A percentile compares a stretch with the other conserved stretches of the same genome.
Evolutionary conservation across 1,140 invertebrate species (phyloP).

Genomic region (Bombus waltoni): DNA sequence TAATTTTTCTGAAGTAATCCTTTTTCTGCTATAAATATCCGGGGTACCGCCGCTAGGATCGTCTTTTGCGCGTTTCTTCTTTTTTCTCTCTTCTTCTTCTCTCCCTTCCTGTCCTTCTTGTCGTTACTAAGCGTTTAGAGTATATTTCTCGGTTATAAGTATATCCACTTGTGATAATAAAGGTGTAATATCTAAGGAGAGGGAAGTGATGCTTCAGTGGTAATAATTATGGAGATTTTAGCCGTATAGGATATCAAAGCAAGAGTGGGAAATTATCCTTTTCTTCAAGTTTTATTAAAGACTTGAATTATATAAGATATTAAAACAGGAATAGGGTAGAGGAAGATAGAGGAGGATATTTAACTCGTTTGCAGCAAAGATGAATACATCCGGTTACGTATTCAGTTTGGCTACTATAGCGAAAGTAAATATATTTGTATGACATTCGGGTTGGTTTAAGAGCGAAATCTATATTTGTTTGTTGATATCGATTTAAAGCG

Average conservation of each 20-base stretch:
- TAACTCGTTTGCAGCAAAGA: too few species aligned
- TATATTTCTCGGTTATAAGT: not conserved
- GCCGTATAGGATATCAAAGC: too few species aligned
- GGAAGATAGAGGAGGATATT: too few species aligned
- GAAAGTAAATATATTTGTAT: not conserved
- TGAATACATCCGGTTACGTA: not conserved
- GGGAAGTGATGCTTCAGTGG: not conserved
- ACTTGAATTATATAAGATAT: too few species aligned
- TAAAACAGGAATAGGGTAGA: too few species aligned
- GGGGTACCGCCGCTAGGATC: constrained; percentile 48
- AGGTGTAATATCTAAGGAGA: not conserved
- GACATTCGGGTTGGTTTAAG: not conserved
- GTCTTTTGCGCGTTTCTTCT: not conserved
- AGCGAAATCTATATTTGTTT: too few species aligned
- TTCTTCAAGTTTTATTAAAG: not conserved
- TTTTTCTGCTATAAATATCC: constrained; percentile 57
- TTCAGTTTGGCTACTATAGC: not conserved
- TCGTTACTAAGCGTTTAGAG: not conserved
- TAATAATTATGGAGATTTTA: not conserved
- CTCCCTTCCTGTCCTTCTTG: not conserved
- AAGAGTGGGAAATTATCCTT: not conserved
- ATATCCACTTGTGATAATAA: not conserved
- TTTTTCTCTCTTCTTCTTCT: not conserved
- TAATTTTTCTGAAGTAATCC: constrained; percentile 58
- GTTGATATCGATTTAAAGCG: not conserved